A percentile compares a stretch with the other conserved stretches of the same genome.
Conservation (phyloP, 1,140 invertebrate genomes). For the Mactra quadrangularis region DNA sequence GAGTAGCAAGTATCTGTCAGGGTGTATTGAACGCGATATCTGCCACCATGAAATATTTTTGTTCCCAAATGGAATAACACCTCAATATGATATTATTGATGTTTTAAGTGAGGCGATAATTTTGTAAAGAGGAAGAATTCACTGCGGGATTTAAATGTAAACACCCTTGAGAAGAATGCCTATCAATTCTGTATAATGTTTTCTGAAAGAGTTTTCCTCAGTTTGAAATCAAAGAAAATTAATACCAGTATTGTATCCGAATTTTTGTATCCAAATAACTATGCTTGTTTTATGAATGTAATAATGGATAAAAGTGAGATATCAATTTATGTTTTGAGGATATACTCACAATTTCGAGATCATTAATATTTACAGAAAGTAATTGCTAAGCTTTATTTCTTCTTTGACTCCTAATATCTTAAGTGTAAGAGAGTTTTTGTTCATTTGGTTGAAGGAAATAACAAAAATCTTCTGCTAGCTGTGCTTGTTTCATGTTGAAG, state of each 20-base stretch:
- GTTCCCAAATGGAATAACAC: conserved; percentile 46
- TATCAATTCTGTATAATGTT: too few relatives aligned
- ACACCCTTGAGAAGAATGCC: background rate
- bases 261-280: too few relatives aligned
- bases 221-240: conserved; percentile 22
- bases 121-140: conserved; percentile 13
- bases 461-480: too few relatives aligned
- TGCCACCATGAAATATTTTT: conserved; percentile 33
- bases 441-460: too few relatives aligned
- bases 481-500: too few relatives aligned
- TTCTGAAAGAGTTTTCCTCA: too few relatives aligned
- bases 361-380: too few relatives aligned
- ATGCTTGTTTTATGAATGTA: too few relatives aligned
- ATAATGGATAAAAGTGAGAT: too few relatives aligned
- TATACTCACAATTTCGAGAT: background rate
- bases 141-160: conserved; percentile 27
- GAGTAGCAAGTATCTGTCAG: background rate
- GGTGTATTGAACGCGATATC: conserved; percentile 42
- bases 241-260: conserved; percentile 2
- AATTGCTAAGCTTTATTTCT: too few relatives aligned
- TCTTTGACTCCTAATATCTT: too few relatives aligned
- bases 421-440: too few relatives aligned
- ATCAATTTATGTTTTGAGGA: background rate
- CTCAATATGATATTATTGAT: conserved; percentile 56
- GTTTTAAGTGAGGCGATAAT: conserved; percentile 45